Evolutionary conservation across 2,797 vertebrate species (phyloP), one percentile per base, ranked within the genome.

Genomic region (Liasis olivaceus): DNA sequence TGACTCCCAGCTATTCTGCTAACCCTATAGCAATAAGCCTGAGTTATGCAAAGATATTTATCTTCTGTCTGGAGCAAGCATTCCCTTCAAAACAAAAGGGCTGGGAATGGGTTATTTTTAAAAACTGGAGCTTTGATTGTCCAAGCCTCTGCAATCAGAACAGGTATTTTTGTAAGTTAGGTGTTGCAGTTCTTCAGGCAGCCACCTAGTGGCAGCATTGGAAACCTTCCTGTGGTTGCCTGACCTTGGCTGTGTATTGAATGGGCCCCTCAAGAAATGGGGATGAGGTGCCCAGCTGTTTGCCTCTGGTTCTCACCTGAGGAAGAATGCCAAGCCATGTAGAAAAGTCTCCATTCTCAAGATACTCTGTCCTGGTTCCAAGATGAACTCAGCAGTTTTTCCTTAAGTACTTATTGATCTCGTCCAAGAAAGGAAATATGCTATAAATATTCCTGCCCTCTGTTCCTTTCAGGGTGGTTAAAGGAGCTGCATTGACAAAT

Each of bases 401-500:
- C 69, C 85, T 90, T 63, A 63, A 89, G 89, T 85, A 24, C 56
- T 58, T 86, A 31, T 91, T 94, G 86, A 91, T 91, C 77, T 63
- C 24, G 20, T 77, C n/a, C 59, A 63, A 28, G 24, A 87, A 59
- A 72, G 54, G 85, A 89, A 69, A 14, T 47, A 31, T 31, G 72
- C 89, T 94, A 89, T 91, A 90, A 91, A 89, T 89, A 92, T 17
- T 72, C 72, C 42, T 22, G 7, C 2, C 51, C 22, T 84, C 59
- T 88, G 69, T 60, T n/a, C 60, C 2, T 62, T 85, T 42, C 22
- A 59, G 36, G 36, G 36, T 91, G 42, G n/a, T 89, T 20, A 36
- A 56, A n/a, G 14, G 84, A 77, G 42, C 62, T 66, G 62, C 28
- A 11, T 6, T 62, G 64, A 8, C 9, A 31, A 28, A 15, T 9